Evolutionary conservation across 2,113 vertebrate genomes (phyloP).

Genomic region (Butastur rufipennis): DNA sequence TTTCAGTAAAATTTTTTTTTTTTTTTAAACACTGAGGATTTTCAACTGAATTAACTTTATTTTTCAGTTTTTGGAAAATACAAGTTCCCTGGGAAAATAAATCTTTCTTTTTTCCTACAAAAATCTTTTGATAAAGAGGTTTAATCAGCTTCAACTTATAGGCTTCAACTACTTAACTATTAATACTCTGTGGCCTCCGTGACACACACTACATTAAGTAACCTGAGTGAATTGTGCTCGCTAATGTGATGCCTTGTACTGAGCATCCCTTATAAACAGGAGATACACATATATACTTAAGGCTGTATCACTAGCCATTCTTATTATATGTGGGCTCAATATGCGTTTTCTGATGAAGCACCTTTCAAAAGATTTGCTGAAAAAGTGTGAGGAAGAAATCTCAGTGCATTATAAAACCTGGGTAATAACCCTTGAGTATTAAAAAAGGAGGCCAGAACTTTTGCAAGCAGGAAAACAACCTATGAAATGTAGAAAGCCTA

Average conservation of each 20-base stretch:
- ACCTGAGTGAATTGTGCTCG: not conserved
- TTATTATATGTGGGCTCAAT: not conserved
- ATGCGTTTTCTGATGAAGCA: not conserved
- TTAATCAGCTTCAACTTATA: not conserved
- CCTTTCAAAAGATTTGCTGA: not conserved
- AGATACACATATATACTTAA: not conserved
- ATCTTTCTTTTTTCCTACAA: not conserved
- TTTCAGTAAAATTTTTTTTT: not conserved
- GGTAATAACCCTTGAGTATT: not conserved
- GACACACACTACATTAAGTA: not conserved
- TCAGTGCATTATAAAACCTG: not conserved
- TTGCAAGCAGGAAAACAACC: not conserved
- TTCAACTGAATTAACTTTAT: not conserved
- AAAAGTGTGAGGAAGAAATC: not conserved
- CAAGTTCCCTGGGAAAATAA: not conserved
- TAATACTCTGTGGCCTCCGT: not conserved
- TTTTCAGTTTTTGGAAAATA: not conserved
- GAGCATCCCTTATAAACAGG: not conserved
- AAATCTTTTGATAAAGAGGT: not conserved
- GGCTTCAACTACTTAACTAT: not conserved
- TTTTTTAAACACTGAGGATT: not conserved
- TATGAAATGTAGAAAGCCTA: not conserved
- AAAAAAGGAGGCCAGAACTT: not conserved
- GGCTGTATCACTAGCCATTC: not conserved
- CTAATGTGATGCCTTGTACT: not conserved